Evolutionary conservation across 2,113 vertebrate species (phyloP), one percentile per base, ranked within the genome.

Genomic region (Misgurnus anguillicaudatus): DNA sequence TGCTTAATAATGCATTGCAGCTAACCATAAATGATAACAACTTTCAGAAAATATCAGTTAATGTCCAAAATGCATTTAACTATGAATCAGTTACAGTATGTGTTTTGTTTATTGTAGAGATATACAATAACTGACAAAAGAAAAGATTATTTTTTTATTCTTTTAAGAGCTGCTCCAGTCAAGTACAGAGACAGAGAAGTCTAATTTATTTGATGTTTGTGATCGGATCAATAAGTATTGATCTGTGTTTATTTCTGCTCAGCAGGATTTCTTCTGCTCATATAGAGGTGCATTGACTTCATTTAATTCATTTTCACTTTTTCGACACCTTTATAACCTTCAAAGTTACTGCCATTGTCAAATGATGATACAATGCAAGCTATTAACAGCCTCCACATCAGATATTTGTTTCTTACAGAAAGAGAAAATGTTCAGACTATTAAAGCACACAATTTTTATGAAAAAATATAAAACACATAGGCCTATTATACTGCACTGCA

Each of bases 151-250:
- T 51, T 51, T n/a, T 19, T 9, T n/a, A 55, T 57, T 58, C 19
- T 1, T 9, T 55, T 36, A 16, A 7, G 24, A 70, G 24, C 1
- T 17, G 47, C n/a, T n/a, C n/a, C n/a, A n/a, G n/a, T n/a, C n/a
- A n/a, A n/a, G n/a, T n/a, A n/a, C n/a, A n/a, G n/a, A n/a, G n/a
- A n/a, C n/a, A n/a, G n/a, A 19, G 19, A 19, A 70, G 55, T 21
- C 13, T 71, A 48, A 85, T 82, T 81, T 42, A 82, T 83, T 41
- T 45, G 31, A 70, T 68, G 80, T 45, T 81, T 61, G 58, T 61
- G 66, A 85, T 64, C 53, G 69, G 77, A 83, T 75, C 19, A 36
- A 72, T 79, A n/a, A 17, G 67, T 42, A 42, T 74, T 39, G 47
- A 47, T 67, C 41, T 60, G 63, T 61, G 55, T 48, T 47, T 66